A percentile compares a stretch with the other conserved stretches of the same genome.
Conservation (phyloP, 1,140 invertebrate species). For the Drosophila lini region DNA sequence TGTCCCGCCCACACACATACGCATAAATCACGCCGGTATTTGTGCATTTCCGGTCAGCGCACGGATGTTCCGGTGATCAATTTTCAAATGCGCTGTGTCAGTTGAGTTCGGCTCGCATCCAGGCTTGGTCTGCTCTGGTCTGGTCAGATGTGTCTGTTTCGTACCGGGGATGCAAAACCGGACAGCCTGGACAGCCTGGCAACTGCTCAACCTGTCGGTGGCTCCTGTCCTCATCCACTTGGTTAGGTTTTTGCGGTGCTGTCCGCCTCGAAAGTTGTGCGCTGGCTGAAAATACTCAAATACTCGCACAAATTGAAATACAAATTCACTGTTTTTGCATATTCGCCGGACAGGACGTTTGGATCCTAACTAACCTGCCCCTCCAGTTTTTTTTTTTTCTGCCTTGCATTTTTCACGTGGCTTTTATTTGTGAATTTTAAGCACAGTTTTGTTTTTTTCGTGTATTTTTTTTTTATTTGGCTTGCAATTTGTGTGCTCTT, state of each 20-base stretch:
- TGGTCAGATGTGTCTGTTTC: conserved; percentile 43
- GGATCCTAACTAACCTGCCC: conserved; percentile 40
- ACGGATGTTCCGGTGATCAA: conserved; percentile 82
- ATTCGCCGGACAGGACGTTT: conserved; percentile 39
- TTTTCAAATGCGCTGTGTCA: conserved; percentile 82
- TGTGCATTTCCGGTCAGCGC: conserved; percentile 80
- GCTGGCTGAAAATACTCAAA: conserved; percentile 27
- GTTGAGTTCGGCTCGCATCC: conserved; percentile 34
- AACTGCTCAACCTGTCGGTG: conserved; percentile 69
- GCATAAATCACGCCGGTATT: conserved; percentile 63
- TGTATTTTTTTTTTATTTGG: conserved; percentile 13
- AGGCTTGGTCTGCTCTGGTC: not conserved
- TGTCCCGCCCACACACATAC: conserved; percentile 2
- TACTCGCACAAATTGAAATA: conserved; percentile 61
- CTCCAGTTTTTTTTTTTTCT: conserved; percentile 18
- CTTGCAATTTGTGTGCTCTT: conserved; percentile 55
- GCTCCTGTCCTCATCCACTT: conserved; percentile 54
- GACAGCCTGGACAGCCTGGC: conserved; percentile 8
- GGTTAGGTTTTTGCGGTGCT: conserved; percentile 53
- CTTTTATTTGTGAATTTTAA: conserved; percentile 63
- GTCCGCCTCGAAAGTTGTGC: conserved; percentile 33
- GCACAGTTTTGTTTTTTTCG: conserved; percentile 38
- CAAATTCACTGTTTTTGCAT: conserved; percentile 77
- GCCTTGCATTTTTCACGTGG: conserved; percentile 36
- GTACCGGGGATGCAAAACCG: conserved; percentile 8